These are phyloP conservation scores for Pogonus chalceus DNA, from an alignment of 1,140 invertebrate genomes.

Conservation along the genomic window DNA sequence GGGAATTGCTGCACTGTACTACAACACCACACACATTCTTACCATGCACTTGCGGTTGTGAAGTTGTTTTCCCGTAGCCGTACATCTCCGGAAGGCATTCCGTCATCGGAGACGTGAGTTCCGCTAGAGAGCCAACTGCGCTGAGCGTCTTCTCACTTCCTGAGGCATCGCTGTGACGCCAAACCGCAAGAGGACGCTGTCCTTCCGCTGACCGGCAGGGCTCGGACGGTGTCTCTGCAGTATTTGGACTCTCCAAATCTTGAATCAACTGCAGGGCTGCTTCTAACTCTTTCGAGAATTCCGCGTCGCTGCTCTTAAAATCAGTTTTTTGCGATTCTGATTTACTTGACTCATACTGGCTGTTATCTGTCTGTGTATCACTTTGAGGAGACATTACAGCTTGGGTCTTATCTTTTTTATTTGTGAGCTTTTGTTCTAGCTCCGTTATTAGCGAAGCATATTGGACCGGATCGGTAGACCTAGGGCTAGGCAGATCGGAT, in stretches of 20 bases:
- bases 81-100: conserved; percentile 26
- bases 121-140: conserved; percentile 30
- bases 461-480: conserved; percentile 32
- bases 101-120: conserved; percentile 28
- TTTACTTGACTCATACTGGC: conserved; percentile 18
- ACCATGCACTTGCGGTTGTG: conserved; percentile 24
- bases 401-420: conserved; percentile 25
- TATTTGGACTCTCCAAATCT: conserved; percentile 39
- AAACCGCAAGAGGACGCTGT: conserved; percentile 21
- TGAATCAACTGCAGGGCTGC: conserved; percentile 40
- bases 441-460: conserved; percentile 40
- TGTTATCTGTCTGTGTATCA: conserved; percentile 20
- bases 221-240: conserved; percentile 35
- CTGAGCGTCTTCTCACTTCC: conserved; percentile 34
- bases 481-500: conserved; percentile 22
- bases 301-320: conserved; percentile 34
- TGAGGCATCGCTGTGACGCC: conserved; percentile 28
- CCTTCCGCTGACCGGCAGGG: conserved; percentile 18
- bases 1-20: conserved; percentile 29
- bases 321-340: conserved; percentile 22
- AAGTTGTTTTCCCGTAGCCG: conserved; percentile 18
- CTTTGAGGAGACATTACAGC: conserved; percentile 25
- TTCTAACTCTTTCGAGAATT: conserved; percentile 38
- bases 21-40: conserved; percentile 29
- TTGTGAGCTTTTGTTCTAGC: conserved; percentile 32